These are phyloP conservation scores for Papilio elwesi DNA, from an alignment of 2,888 invertebrate species.

Conservation along the genomic window DNA sequence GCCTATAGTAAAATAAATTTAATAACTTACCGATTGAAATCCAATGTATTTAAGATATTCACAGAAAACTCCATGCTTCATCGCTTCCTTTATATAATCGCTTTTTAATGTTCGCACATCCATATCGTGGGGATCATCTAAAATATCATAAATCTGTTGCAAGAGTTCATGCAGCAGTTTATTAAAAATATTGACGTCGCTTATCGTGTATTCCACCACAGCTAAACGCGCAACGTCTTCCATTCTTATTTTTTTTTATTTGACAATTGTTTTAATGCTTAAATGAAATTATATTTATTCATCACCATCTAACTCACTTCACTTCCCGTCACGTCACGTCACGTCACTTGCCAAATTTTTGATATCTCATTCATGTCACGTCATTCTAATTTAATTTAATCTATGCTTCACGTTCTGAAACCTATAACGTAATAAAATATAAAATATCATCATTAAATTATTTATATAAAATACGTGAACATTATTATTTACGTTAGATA, in stretches of 20 bases:
- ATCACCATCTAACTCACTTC: constrained; percentile 19
- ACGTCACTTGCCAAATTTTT: constrained; percentile 72
- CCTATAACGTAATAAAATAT: not conserved
- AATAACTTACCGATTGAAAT: constrained; percentile 64
- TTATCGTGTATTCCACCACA: constrained; percentile 69
- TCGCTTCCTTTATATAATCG: constrained; percentile 56
- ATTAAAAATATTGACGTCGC: constrained; percentile 61
- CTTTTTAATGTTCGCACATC: constrained; percentile 62
- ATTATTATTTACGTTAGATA: no score
- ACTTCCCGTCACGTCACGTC: no score
- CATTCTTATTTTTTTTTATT: constrained; percentile 56
- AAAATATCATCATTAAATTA: not conserved
- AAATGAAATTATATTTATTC: constrained; percentile 50
- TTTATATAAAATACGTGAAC: no score
- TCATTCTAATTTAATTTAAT: constrained; percentile 15
- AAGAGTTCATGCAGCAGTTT: constrained; percentile 68
- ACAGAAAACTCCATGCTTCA: constrained; percentile 58
- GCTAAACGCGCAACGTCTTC: constrained; percentile 78
- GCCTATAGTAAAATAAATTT: not conserved
- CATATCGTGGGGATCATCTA: constrained; percentile 72
- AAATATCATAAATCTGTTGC: constrained; percentile 62
- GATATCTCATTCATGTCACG: constrained; percentile 35
- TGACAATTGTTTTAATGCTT: constrained; percentile 40
- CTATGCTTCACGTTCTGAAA: constrained; percentile 32
- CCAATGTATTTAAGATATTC: constrained; percentile 75